phyloP scores from a whole-genome alignment of 2,888 invertebrate species.

The Chironomus tentans region DNA sequence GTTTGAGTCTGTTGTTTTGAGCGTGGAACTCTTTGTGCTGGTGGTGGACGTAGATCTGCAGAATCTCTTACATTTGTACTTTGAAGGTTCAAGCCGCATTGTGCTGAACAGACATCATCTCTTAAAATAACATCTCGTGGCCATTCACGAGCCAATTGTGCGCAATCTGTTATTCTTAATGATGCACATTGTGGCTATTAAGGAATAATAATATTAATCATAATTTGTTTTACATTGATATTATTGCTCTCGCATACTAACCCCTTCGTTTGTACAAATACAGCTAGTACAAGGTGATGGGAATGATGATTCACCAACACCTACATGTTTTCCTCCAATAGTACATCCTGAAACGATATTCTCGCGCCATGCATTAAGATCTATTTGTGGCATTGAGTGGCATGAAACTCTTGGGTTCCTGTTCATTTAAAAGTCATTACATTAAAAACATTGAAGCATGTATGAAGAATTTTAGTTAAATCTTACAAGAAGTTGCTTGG shows the following conservation, averaged over 20 bases:
- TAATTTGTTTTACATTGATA: not conserved
- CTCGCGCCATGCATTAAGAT: conserved; percentile 77
- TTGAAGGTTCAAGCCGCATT: conserved; percentile 67
- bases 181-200: conserved; percentile 82
- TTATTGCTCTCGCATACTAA: conserved; percentile 43
- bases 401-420: conserved; percentile 83
- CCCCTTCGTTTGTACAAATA: conserved; percentile 76
- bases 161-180: conserved; percentile 77
- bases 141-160: conserved; percentile 71
- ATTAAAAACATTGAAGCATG: too few relatives aligned
- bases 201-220: conserved; percentile 29
- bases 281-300: conserved; percentile 88
- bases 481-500: conserved; percentile 78
- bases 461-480: too few relatives aligned
- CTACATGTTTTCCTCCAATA: conserved; percentile 68
- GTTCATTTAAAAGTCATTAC: conserved; percentile 48
- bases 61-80: conserved; percentile 34
- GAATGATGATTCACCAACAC: conserved; percentile 73
- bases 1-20: conserved; percentile 29
- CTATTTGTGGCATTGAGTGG: conserved; percentile 66
- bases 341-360: conserved; percentile 67
- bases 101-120: conserved; percentile 84
- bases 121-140: conserved; percentile 69
- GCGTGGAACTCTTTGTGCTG: conserved; percentile 32
- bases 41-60: conserved; percentile 36